Percentiles rank a stretch among this genome's conserved stretches.
Evolutionary conservation across 2,797 vertebrate genomes (phyloP).

Genomic region (Pseudomugil gertrudae): DNA sequence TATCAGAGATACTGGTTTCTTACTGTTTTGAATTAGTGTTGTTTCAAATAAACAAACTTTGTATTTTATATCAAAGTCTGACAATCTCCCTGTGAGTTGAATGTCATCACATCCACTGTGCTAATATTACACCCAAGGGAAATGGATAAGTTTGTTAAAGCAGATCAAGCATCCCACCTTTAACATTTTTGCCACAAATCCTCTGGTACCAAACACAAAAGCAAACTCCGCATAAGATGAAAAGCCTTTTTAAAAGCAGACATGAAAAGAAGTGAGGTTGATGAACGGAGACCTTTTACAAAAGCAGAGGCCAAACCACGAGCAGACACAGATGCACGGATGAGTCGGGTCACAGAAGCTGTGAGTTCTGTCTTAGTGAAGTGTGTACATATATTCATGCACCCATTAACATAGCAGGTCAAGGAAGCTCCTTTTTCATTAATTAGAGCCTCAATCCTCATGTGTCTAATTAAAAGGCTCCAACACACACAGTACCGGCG

Average conservation of each 20-base stretch:
- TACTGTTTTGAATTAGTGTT: no score
- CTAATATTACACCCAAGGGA: neutral
- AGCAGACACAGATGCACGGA: no score
- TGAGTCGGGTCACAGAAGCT: neutral
- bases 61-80: no score
- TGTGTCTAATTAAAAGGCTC: constrained; percentile 61
- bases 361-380: constrained; percentile 23
- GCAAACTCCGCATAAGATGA: neutral
- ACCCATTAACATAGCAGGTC: constrained; percentile 43
- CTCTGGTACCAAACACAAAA: neutral
- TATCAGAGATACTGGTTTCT: no score
- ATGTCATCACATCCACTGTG: no score
- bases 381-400: constrained; percentile 13
- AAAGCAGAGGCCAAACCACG: no score
- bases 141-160: no score
- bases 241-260: neutral
- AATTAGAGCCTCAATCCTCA: constrained; percentile 55
- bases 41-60: no score
- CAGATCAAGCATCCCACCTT: neutral
- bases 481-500: constrained; percentile 7
- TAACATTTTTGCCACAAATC: neutral
- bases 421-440: constrained; percentile 36
- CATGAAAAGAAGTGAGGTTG: neutral
- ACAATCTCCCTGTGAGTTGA: no score
- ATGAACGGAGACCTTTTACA: no score